Evolutionary conservation across 1,140 invertebrate genomes (phyloP), one percentile per base, ranked within the genome.

Genomic region (Lasioglossum albipes): DNA sequence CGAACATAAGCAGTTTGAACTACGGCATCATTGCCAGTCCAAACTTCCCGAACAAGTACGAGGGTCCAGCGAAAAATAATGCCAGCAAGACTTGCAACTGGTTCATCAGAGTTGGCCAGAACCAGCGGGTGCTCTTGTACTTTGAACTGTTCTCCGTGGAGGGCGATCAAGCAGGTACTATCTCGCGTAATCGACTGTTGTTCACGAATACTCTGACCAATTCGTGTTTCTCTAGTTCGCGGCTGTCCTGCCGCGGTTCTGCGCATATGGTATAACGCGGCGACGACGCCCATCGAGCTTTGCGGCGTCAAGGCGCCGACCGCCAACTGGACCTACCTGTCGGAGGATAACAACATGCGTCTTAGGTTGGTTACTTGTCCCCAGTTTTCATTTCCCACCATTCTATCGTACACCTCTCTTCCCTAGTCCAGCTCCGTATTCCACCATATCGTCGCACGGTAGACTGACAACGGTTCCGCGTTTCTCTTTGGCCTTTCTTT

Each of bases 211-310:
- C 13, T 49, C 10, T 49, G 10, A 49, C 45, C 45, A 12, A 12
- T 49, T 13, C 10, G 45, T 2, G 45, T 49, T 49, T 70, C 16
- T 92, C 81, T 84, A 98, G 97, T 94, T 86, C 95, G 97, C 84
- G 97, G 97, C 36, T 99, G 97, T 94, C 96, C 97, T 16, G 97
- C 97, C 74, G 97, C 97, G 45, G 97, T 97, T 41, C 94, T 98
- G 79, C 94, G 98, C 85, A 95, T 99, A 88, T 98, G 97, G 97
- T 95, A 96, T 85, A 96, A 96, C 75, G 89, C 93, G 57, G 94
- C 95, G 84, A 94, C 95, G 61, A 95, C 97, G 59, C 97, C 97
- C 52, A 93, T 97, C 75, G 98, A 99, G 94, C 93, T 99, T 69
- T 99, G 98, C 91, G 98, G 98, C 20, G 97, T 97, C 89, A 97